A percentile compares a stretch with the other conserved stretches of the same genome.
Conservation (phyloP, 2,888 invertebrate genomes). For the Ormia ochracea region DNA sequence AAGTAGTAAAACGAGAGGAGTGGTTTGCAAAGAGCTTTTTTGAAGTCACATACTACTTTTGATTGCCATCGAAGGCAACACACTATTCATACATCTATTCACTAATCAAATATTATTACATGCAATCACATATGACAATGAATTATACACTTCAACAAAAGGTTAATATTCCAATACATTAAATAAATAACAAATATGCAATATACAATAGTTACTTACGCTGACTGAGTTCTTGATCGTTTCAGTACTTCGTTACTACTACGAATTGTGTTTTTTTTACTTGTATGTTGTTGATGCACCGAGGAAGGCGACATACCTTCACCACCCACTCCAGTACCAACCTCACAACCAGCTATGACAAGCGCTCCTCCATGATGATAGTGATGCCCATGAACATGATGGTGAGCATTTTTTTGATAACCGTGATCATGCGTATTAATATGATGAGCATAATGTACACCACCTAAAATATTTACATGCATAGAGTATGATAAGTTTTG, state of each 20-base stretch:
- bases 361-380: slow-evolving; percentile 75
- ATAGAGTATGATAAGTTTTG: too few species aligned
- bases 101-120: too few species aligned
- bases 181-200: neutral
- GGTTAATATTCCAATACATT: too few species aligned
- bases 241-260: slow-evolving; percentile 82
- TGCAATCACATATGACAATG: too few species aligned
- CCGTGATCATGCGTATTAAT: slow-evolving; percentile 66
- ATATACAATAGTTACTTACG: slow-evolving; percentile 78
- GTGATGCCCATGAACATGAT: slow-evolving; percentile 69
- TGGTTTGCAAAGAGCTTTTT: too few species aligned
- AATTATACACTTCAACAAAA: too few species aligned
- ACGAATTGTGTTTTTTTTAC: slow-evolving; percentile 82
- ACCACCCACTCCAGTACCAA: slow-evolving; percentile 68
- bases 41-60: too few species aligned
- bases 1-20: too few species aligned
- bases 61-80: too few species aligned
- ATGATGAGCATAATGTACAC: slow-evolving; percentile 66
- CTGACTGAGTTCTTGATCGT: slow-evolving; percentile 82
- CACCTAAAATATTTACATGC: slow-evolving; percentile 61
- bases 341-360: slow-evolving; percentile 75
- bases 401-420: slow-evolving; percentile 64
- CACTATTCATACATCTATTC: too few species aligned
- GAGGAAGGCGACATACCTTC: slow-evolving; percentile 66
- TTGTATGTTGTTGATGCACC: slow-evolving; percentile 77